Evolutionary conservation across 2,888 invertebrate species (phyloP).

Genomic region (Cosmorhoe ocellata): DNA sequence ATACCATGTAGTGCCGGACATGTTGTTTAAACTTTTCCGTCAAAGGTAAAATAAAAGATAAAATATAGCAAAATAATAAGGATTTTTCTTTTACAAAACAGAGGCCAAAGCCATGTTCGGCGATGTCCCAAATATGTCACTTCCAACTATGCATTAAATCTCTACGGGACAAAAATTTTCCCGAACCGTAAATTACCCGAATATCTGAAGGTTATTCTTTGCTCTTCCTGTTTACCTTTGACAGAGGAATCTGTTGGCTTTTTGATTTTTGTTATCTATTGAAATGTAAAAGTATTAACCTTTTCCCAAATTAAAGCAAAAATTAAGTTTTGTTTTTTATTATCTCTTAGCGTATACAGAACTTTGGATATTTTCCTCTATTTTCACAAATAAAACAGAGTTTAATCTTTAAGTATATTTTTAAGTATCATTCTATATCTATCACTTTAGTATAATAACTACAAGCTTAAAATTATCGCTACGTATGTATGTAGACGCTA

Average conservation of each 20-base stretch:
- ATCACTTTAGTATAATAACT: no score
- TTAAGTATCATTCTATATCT: no score
- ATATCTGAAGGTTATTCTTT: conserved; percentile 15
- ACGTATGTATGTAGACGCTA: no score
- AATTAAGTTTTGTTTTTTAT: no score
- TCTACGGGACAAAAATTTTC: conserved; percentile 17
- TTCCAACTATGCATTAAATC: conserved; percentile 25
- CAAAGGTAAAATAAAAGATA: neutral
- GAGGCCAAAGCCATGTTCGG: conserved; percentile 4
- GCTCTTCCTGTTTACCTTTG: conserved; percentile 1
- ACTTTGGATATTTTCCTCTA: no score
- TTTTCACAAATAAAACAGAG: no score
- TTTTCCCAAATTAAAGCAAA: no score
- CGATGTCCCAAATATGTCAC: conserved; percentile 20
- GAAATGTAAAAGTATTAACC: no score
- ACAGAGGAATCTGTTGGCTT: neutral
- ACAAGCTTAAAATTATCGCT: no score
- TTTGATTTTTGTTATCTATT: neutral
- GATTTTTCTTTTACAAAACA: conserved; percentile 9
- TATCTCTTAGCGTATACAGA: no score
- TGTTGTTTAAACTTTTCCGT: neutral
- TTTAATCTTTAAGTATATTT: no score
- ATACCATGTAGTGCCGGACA: no score
- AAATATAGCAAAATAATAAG: conserved; percentile 5
- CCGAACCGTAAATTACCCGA: conserved; percentile 19